These are phyloP conservation scores for Oophaga pumilio DNA, from an alignment of 2,113 vertebrate species.

Conservation along the genomic window DNA sequence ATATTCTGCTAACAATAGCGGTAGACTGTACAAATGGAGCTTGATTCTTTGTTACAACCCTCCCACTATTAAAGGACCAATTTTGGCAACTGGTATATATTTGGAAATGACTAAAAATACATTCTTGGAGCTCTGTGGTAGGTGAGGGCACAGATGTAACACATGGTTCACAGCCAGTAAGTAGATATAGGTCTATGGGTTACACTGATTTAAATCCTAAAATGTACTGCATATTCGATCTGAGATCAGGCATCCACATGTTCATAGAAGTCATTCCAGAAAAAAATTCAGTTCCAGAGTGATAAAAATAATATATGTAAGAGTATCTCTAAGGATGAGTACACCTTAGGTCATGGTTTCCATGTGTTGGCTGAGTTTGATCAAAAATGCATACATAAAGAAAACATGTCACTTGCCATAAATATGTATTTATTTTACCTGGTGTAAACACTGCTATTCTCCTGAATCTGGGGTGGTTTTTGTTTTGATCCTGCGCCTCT, in stretches of 20 bases:
- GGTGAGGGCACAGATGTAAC: not conserved
- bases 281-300: not conserved
- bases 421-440: no score
- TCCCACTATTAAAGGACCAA: not conserved
- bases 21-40: not conserved
- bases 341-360: not conserved
- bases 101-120: not conserved
- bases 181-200: not conserved
- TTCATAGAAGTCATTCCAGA: slow-evolving; percentile 1
- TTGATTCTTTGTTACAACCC: no score
- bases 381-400: not conserved
- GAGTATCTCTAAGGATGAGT: not conserved
- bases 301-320: not conserved
- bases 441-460: no score
- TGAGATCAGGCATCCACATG: not conserved
- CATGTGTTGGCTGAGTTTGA: not conserved
- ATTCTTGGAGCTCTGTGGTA: not conserved
- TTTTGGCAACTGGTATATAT: not conserved
- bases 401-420: no score
- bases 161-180: not conserved
- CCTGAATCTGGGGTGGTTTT: no score
- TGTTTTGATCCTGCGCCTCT: no score
- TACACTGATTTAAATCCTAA: not conserved
- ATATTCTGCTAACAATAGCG: not conserved
- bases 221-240: not conserved